Conservation (phyloP, 2,888 invertebrate genomes). For the Callyntrura guangdongensis region DNA sequence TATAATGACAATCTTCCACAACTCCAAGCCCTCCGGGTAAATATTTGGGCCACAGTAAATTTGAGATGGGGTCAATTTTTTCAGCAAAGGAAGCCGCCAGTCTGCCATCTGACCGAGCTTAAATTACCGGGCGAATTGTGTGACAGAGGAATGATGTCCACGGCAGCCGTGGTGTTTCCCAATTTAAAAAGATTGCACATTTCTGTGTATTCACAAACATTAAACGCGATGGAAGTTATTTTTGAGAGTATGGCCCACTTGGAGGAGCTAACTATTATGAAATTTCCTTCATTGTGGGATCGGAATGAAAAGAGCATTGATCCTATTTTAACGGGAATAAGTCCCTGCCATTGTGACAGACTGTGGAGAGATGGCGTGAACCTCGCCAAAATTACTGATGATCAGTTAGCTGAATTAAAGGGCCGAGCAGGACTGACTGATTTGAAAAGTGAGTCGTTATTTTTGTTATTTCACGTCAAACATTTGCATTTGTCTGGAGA, state of each 20-base stretch:
- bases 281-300: conserved; percentile 70
- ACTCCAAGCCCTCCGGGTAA: conserved; percentile 49
- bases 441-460: conserved; percentile 69
- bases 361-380: conserved; percentile 24
- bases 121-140: conserved; percentile 68
- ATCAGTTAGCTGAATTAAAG: conserved; percentile 48
- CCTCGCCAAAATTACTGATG: conserved; percentile 24
- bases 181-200: conserved; percentile 65
- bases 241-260: conserved; percentile 62
- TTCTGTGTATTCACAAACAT: conserved; percentile 43
- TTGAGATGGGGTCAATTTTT: conserved; percentile 69
- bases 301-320: conserved; percentile 71
- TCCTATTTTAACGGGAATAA: conserved; percentile 73
- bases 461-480: not conserved
- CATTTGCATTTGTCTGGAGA: not conserved
- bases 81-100: not conserved
- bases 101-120: conserved; percentile 51
- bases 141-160: conserved; percentile 13
- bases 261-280: conserved; percentile 52
- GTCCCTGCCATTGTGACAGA: conserved; percentile 60
- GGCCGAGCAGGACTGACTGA: conserved; percentile 59
- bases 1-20: conserved; percentile 57
- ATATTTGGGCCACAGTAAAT: conserved; percentile 55
- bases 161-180: conserved; percentile 41
- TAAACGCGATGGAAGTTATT: conserved; percentile 56